These are phyloP conservation scores for Xiphophorus hellerii DNA, from an alignment of 2,113 vertebrate species.

Conservation along the genomic window DNA sequence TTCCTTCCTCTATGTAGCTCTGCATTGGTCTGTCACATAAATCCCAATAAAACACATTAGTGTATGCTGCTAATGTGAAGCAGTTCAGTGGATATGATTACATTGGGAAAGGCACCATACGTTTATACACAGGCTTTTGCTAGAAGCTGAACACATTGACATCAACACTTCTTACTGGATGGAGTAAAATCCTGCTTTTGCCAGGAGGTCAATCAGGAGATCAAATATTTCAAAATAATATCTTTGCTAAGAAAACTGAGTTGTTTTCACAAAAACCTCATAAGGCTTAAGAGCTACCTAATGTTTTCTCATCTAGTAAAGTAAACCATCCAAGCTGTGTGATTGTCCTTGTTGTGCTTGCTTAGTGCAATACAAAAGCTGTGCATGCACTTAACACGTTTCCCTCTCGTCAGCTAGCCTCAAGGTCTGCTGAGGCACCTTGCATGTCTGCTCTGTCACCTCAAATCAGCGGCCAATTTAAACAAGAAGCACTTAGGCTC, in stretches of 20 bases:
- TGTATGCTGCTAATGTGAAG: too few relatives aligned
- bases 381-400: conserved; percentile 41
- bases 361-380: conserved; percentile 38
- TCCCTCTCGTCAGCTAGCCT: conserved; percentile 45
- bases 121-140: neutral
- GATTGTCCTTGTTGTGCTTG: conserved; percentile 18
- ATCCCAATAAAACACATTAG: too few relatives aligned
- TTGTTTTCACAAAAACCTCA: neutral
- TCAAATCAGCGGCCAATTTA: conserved; percentile 45
- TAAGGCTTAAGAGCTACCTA: neutral
- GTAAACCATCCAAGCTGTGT: conserved; percentile 10
- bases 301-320: neutral
- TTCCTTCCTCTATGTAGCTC: too few relatives aligned
- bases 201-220: neutral
- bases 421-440: conserved; percentile 35
- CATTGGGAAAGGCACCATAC: neutral
- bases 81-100: too few relatives aligned
- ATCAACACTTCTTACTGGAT: neutral
- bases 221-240: neutral
- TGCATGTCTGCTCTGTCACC: conserved; percentile 46
- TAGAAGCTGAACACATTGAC: neutral
- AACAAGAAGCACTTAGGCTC: conserved; percentile 23
- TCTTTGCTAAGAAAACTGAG: neutral
- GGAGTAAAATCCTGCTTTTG: conserved; percentile 6
- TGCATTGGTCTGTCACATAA: too few relatives aligned